A percentile compares a stretch with the other conserved stretches of the same genome.
These are phyloP conservation scores for Ischnura elegans DNA, from an alignment of 2,888 invertebrate genomes.

Conservation along the genomic window DNA sequence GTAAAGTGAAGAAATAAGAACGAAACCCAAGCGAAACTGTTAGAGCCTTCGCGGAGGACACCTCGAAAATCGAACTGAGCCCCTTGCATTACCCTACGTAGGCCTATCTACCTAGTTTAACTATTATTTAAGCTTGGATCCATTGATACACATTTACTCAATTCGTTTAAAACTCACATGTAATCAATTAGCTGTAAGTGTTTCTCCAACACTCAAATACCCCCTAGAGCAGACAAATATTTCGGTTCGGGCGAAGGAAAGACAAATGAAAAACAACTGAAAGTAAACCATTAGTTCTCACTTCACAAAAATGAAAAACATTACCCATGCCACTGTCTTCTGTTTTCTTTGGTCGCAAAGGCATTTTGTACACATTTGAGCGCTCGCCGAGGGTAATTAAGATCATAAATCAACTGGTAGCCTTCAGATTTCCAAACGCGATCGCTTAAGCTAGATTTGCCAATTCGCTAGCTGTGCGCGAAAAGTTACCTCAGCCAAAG, in stretches of 20 bases:
- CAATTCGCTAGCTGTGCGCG: neutral
- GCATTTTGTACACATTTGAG: neutral
- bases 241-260: neutral
- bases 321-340: neutral
- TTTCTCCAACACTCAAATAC: too few relatives aligned
- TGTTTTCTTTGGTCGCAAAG: neutral
- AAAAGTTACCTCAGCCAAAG: neutral
- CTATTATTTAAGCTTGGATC: too few relatives aligned
- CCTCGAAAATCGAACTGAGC: too few relatives aligned
- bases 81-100: too few relatives aligned
- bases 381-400: neutral
- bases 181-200: too few relatives aligned
- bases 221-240: neutral
- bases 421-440: neutral
- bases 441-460: neutral
- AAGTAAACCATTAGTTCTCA: neutral
- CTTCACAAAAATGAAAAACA: neutral
- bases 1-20: too few relatives aligned
- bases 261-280: neutral
- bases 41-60: too few relatives aligned
- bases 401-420: neutral
- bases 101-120: too few relatives aligned
- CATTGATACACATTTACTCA: too few relatives aligned
- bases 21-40: too few relatives aligned
- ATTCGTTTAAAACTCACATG: too few relatives aligned